Base-by-base conservation (phyloP, 2,888 invertebrate genomes). In the Chrysina gloriosa region DNA sequence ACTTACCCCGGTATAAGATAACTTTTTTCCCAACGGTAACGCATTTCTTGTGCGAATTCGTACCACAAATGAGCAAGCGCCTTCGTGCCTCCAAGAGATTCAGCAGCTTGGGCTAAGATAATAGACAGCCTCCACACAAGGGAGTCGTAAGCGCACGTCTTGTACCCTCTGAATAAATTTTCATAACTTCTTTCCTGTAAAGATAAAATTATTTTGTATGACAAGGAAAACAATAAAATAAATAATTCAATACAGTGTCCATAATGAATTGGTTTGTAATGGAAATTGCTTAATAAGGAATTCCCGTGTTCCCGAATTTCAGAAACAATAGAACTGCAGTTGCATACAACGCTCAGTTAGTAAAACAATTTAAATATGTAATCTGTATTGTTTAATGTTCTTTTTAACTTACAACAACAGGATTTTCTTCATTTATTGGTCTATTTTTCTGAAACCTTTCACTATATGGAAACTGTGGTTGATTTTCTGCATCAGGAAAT, bases 11-110 rank as follows among this genome's bases (percentile, higher is more conserved):
- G 92, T 73, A 97, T 89, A 34, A 85, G 79, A 69, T 92, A 87
- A 63, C 88, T 88, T 76, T 90, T 90, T 77, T 98, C 97, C 93
- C 96, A 96, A 25, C 96, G 86, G 78, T 92, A 93, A 70, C 97
- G 88, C 80, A 98, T 88, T 81, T 97, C 96, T 75, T 95, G 90
- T 0, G 93, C 89, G 79, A 98, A 94, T 80, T 97, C 96, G 77
- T 94, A 93, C 98, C 98, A 98, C 9, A 98, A 81, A 78, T 97
- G 96, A 0, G 95, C 94, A 64, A 96, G 86, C 56, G 92, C 91
- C 50, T 84, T 83, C 0, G 90, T 86, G 3, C 94, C 90, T 0
- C 94, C 94, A 16, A 93, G 89, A 36, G 90, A 91, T 71, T 92
- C 89, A 61, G 90, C 85, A 48, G 92, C 87, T 67, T 92, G 90